Conservation (phyloP, 2,113 vertebrate genomes). For the Eolophus roseicapilla region DNA sequence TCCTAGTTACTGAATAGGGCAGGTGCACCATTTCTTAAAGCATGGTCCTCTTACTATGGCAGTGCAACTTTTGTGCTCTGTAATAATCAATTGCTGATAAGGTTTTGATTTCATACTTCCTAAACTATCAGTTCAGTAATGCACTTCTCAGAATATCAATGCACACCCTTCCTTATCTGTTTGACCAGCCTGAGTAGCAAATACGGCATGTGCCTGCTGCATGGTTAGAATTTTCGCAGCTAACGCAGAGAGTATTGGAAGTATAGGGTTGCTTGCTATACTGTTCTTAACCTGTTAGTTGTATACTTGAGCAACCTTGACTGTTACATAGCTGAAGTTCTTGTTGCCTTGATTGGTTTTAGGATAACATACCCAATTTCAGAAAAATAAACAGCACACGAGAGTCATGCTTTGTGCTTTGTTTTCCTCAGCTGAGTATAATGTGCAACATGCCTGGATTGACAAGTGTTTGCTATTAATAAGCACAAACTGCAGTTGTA, state of each 20-base stretch:
- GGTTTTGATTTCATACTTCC: background rate
- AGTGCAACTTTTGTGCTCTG: background rate
- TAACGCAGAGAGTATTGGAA: background rate
- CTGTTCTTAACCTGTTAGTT: background rate
- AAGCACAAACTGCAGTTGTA: background rate
- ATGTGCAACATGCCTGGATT: background rate
- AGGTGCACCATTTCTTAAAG: background rate
- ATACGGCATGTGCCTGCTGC: fast-evolving
- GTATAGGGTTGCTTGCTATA: background rate
- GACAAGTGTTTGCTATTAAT: background rate
- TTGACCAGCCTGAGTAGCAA: background rate
- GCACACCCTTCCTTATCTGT: fast-evolving
- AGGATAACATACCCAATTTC: background rate
- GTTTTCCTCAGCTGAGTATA: background rate
- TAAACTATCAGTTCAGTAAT: background rate
- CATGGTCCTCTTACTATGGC: fast-evolving
- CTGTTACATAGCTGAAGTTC: background rate
- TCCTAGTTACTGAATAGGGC: fast-evolving
- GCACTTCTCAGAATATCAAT: background rate
- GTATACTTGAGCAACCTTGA: background rate
- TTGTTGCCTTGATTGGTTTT: background rate
- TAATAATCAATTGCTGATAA: background rate
- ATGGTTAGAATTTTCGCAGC: background rate
- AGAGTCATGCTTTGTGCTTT: background rate
- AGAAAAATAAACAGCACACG: background rate